A percentile compares a stretch with the other conserved stretches of the same genome.
phyloP scores from a whole-genome alignment of 2,888 invertebrate species.

The Tetropium fuscum region DNA sequence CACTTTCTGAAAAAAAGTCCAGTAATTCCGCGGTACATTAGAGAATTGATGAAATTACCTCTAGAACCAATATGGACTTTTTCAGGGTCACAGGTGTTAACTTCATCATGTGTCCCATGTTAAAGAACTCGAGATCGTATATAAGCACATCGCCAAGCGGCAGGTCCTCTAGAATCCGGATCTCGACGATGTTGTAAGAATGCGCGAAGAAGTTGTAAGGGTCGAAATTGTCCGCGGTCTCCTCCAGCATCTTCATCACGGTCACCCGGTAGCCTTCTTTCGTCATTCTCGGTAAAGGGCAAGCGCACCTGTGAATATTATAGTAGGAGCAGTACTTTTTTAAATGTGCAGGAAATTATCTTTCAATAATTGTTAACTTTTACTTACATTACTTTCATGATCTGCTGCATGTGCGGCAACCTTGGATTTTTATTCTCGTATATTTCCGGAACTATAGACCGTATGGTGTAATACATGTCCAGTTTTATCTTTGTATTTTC shows the following conservation, averaged over 20 bases:
- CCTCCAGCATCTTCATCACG: conserved; percentile 61
- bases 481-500: conserved; percentile 52
- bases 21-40: not conserved
- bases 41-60: conserved; percentile 60
- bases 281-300: conserved; percentile 66
- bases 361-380: too few relatives aligned
- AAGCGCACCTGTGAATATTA: conserved; percentile 60
- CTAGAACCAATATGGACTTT: conserved; percentile 64
- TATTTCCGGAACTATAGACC: conserved; percentile 53
- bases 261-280: conserved; percentile 65
- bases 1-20: conserved; percentile 65
- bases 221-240: conserved; percentile 53
- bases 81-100: conserved; percentile 64
- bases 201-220: conserved; percentile 62
- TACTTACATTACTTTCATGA: conserved; percentile 49
- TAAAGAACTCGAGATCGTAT: conserved; percentile 63
- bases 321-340: too few relatives aligned
- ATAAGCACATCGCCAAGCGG: conserved; percentile 66
- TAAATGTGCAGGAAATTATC: too few relatives aligned
- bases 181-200: conserved; percentile 65
- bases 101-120: conserved; percentile 64
- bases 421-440: conserved; percentile 51
- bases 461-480: conserved; percentile 54
- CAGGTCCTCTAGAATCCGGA: conserved; percentile 66
- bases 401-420: conserved; percentile 38